Base-by-base conservation (phyloP, 2,888 invertebrate species). In the Eilema sororculum region DNA sequence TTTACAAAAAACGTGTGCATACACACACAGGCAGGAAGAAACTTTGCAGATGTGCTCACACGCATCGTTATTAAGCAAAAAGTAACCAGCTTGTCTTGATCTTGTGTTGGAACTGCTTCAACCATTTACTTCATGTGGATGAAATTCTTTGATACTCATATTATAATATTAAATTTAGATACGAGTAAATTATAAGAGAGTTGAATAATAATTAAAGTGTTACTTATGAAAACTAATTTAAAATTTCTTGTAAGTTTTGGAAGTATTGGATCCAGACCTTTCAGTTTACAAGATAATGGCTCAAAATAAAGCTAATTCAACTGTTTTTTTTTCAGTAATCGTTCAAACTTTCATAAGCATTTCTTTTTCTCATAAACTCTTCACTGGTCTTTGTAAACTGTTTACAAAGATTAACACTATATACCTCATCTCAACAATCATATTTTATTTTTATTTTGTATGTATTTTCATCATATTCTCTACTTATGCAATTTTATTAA, bases 21-120 rank as follows among this genome's bases (percentile, higher is more conserved):
- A 84, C 83, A 85, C 88, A 87, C 87, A 89, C 81, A 87, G 80
- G 83, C 71, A 71, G 79, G 82, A 83, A 88, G 90, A 90, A 90
- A 90, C 89, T 84, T 82, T 83, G 88, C 93, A 93, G 91, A 93
- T 94, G 94, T 92, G 91, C 88, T 91, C 91, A 90, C 91, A 91
- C 90, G 90, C 91, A 90, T 84, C 84, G 90, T 73, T 79, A 74
- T 83, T 78, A 80, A 82, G 87, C 88, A 92, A 93, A 92, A 92
- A 91, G 84, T 82, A 79, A 84, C 84, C 83, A 86, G 82, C 84
- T 79, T 81, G 83, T 88, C 85, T 87, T 85, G 82, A 84, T 87
- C 84, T 85, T 82, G 79, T 73, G 80, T 77, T 81, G 84, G 80
- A 78, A 82, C 76, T 81, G 81, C 77, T 80, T 79, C 78, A 86